phyloP scores from a whole-genome alignment of 92 coral and sea anemone species.

The Pocillopora grandis region DNA sequence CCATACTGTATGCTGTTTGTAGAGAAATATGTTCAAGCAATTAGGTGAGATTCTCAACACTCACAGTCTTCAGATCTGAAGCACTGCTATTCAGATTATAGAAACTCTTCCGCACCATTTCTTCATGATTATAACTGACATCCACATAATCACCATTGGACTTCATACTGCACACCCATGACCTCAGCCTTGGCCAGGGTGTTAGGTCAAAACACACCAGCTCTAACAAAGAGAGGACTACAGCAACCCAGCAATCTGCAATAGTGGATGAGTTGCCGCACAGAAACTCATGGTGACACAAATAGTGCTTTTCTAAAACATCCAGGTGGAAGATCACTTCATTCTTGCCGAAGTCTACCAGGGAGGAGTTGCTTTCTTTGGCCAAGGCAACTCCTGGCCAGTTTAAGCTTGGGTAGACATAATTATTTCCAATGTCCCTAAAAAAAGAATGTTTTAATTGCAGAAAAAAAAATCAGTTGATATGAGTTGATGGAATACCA shows the following conservation, averaged over 20 bases:
- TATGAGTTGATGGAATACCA: neutral
- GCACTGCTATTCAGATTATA: conserved; percentile 47
- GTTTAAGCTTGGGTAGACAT: conserved; percentile 68
- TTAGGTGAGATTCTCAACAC: neutral
- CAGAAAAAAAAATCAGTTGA: neutral
- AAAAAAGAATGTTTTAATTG: neutral
- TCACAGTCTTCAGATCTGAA: conserved; percentile 23
- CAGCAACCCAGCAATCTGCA: conserved; percentile 77
- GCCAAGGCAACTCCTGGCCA: conserved; percentile 61
- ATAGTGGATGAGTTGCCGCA: conserved; percentile 50
- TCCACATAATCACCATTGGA: conserved; percentile 73
- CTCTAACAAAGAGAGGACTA: conserved; percentile 67
- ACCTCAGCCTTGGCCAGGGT: conserved; percentile 71
- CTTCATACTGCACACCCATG: conserved; percentile 66
- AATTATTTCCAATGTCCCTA: conserved; percentile 75
- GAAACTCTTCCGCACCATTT: conserved; percentile 53
- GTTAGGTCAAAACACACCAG: conserved; percentile 64
- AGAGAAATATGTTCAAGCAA: neutral
- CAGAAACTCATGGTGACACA: conserved; percentile 56
- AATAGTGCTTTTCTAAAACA: conserved; percentile 63
- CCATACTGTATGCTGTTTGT: neutral
- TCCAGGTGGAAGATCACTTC: conserved; percentile 74
- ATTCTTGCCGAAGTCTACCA: conserved; percentile 66
- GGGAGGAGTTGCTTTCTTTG: conserved; percentile 57
- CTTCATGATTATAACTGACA: conserved; percentile 72